phyloP scores from a whole-genome alignment of 2,888 invertebrate species.

The Lacanobia wlatinum region DNA sequence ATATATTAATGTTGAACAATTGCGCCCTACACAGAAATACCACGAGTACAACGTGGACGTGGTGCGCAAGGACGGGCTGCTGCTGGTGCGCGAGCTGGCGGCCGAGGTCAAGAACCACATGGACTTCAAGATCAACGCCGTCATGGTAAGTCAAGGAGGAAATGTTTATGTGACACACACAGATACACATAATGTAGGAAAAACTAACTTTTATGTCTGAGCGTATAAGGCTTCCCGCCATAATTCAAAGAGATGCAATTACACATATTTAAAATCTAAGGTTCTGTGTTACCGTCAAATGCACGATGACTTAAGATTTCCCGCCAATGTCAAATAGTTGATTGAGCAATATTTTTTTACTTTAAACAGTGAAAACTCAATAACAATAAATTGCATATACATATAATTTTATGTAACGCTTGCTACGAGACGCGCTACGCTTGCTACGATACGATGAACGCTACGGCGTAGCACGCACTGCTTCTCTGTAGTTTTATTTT shows the following conservation, averaged over 20 bases:
- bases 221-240: too few relatives aligned
- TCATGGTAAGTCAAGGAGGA: conserved; percentile 93
- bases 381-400: not conserved
- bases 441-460: conserved; percentile 1
- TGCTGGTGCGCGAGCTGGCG: conserved; percentile 96
- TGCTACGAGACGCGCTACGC: not conserved
- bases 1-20: conserved; percentile 36
- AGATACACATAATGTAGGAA: too few relatives aligned
- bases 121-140: conserved; percentile 97
- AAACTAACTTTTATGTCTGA: not conserved
- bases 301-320: not conserved
- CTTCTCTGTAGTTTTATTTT: not conserved
- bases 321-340: not conserved
- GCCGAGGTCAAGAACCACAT: conserved; percentile 98
- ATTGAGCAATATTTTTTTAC: not conserved
- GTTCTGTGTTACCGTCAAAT: not conserved
- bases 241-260: too few relatives aligned
- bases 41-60: conserved; percentile 95
- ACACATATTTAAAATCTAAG: conserved; percentile 52
- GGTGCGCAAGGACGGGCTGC: conserved; percentile 95
- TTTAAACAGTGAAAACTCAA: not conserved
- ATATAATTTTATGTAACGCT: too few relatives aligned
- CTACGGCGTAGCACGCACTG: conserved; percentile 24
- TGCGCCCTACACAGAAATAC: conserved; percentile 92
- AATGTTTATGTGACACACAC: too few relatives aligned